Base-by-base conservation (phyloP, 64 coral and sea anemone species). In the Actinia tenebrosa region DNA sequence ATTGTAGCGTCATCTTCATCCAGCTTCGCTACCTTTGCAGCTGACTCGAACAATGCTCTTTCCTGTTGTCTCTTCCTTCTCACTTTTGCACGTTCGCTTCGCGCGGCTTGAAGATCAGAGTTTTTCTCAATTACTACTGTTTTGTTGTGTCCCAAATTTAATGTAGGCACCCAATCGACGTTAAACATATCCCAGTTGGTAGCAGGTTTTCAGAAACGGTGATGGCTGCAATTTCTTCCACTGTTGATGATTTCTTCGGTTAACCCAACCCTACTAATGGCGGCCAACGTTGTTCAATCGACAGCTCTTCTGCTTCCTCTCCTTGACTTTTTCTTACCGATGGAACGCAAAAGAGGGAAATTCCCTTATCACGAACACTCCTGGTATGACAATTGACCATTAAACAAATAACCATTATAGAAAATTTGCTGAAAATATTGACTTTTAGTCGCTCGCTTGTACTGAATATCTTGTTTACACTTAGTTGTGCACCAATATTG, bases 91-190 rank as follows among this genome's bases (percentile, higher is more conserved):
- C 79, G 86, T 92, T 83, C 90, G 82, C 69, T 71, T 88, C 86
- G 45, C 60, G 68, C 77, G 27, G 77, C 77, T 55, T 79, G 68
- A 44, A 61, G n/a, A 61, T 81, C 30, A 75, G 19, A 27, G 63
- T 66, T 22, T 83, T 60, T 83, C 42, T 85, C 46, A 11, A 84
- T 47, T 60, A 75, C 54, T 86, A 45, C 62, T 87, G 80, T 18
- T 53, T 80, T 92, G 78, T 43, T 45, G 79, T 63, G 86, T 52
- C 78, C 90, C 53, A 87, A 61, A 77, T 92, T 87, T 56, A 82
- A 82, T 69, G 77, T 93, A 23, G 83, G 92, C 7, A 89, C 92
- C 84, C 89, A 91, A 55, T 91, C 89, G 5, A 91, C 61, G 46
- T 92, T 83, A 45, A 87, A 84, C 20, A 53, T 71, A 84, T 92